Percentiles rank a stretch among this genome's conserved stretches.
These are phyloP conservation scores for Aphis gossypii DNA, from an alignment of 1,140 invertebrate species.

Conservation along the genomic window DNA sequence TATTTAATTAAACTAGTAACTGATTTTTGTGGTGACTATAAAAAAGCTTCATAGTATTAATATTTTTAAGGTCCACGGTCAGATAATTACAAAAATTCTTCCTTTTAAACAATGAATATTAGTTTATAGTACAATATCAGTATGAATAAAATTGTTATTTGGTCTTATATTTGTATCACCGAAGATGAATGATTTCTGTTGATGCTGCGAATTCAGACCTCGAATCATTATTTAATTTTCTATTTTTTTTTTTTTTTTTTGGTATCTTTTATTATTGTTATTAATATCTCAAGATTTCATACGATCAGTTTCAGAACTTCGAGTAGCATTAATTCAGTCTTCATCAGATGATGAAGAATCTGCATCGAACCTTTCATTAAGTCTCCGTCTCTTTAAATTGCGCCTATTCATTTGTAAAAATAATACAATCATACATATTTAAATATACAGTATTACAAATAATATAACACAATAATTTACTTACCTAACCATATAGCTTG, in stretches of 20 bases:
- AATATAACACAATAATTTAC: not conserved
- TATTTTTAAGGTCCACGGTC: not conserved
- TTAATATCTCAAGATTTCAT: not conserved
- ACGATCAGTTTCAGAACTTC: not conserved
- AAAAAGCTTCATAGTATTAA: not conserved
- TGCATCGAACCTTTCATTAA: not conserved
- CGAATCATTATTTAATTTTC: not conserved
- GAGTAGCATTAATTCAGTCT: not conserved
- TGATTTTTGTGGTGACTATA: not conserved
- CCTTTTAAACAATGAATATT: not conserved
- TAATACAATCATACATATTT: not conserved
- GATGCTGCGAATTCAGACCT: not conserved
- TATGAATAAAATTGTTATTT: not conserved
- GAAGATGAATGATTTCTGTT: slow-evolving; percentile 32
- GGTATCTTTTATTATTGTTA: not conserved
- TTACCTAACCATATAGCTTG: slow-evolving; percentile 12
- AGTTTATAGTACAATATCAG: not conserved
- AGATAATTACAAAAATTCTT: not conserved
- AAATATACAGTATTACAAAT: not conserved
- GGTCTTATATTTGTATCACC: not conserved
- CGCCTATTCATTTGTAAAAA: slow-evolving; percentile 4
- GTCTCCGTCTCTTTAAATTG: slow-evolving; percentile 33
- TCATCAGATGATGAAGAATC: slow-evolving; percentile 48
- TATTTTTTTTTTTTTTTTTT: slow-evolving; percentile 25
- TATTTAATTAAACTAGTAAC: not conserved